Percentiles rank a stretch among this genome's conserved stretches.
These are phyloP conservation scores for Crossaster papposus DNA, from an alignment of 53 echinoderm and acorn worm genomes.

Conservation along the genomic window DNA sequence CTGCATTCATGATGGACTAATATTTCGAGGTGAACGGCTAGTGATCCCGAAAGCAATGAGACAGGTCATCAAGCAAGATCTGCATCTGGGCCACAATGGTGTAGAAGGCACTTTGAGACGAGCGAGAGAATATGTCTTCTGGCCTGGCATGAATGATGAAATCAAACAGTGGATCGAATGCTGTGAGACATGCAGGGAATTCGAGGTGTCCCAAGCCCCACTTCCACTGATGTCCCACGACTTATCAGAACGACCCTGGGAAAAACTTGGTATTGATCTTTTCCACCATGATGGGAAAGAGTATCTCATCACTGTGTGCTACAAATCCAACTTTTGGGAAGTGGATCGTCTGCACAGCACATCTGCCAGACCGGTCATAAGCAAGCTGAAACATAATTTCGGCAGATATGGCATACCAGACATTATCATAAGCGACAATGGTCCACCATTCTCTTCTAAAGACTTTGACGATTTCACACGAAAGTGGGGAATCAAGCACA, in stretches of 20 bases:
- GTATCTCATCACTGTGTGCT: slow-evolving; percentile 61
- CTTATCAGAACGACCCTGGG: slow-evolving; percentile 62
- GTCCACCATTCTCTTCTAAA: slow-evolving; percentile 59
- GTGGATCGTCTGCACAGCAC: slow-evolving; percentile 51
- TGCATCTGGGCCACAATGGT: slow-evolving; percentile 63
- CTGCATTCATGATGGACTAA: slow-evolving; percentile 45
- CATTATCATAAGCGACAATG: slow-evolving; percentile 60
- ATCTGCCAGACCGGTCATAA: slow-evolving; percentile 46
- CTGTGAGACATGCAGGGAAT: slow-evolving; percentile 61
- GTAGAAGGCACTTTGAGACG: slow-evolving; percentile 60
- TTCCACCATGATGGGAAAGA: slow-evolving; percentile 49
- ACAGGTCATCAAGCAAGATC: slow-evolving; percentile 35
- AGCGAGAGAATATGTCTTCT: slow-evolving; percentile 64
- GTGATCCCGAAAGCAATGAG: slow-evolving; percentile 65
- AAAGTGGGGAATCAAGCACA: slow-evolving; percentile 55
- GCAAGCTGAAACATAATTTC: slow-evolving; percentile 51
- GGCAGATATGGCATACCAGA: slow-evolving; percentile 66
- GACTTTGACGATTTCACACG: slow-evolving; percentile 54
- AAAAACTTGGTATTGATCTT: slow-evolving; percentile 67
- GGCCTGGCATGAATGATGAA: slow-evolving; percentile 59
- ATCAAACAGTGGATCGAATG: slow-evolving; percentile 48
- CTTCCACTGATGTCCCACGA: slow-evolving; percentile 60
- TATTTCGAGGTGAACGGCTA: slow-evolving; percentile 64
- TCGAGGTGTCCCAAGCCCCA: slow-evolving; percentile 38
- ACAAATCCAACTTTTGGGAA: slow-evolving; percentile 66